phyloP scores from a whole-genome alignment of 1,140 invertebrate genomes.

The Patella vulgata region DNA sequence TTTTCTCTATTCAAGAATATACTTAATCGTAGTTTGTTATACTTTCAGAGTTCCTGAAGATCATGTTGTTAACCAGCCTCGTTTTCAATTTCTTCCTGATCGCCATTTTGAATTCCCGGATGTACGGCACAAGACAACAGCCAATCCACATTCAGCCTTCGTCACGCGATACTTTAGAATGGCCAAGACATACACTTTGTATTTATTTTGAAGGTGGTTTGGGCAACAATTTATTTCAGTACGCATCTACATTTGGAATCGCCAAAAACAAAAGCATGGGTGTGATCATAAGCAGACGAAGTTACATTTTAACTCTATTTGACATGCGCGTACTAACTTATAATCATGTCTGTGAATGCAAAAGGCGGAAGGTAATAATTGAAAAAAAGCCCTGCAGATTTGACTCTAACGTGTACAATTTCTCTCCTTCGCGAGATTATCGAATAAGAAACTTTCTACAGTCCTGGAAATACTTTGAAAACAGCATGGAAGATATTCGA shows the following conservation, averaged over 20 bases:
- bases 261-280: slow-evolving; percentile 17
- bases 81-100: no score
- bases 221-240: slow-evolving; percentile 38
- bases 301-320: slow-evolving; percentile 4
- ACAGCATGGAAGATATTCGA: slow-evolving; percentile 12
- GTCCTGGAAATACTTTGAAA: slow-evolving; percentile 37
- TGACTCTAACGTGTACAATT: slow-evolving; percentile 13
- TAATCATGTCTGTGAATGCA: not conserved
- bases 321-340: slow-evolving; percentile 11
- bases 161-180: no score
- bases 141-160: no score
- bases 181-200: slow-evolving; percentile 1
- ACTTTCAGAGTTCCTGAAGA: no score
- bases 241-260: slow-evolving; percentile 31
- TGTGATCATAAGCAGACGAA: not conserved
- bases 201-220: slow-evolving; percentile 20
- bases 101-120: no score
- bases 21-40: no score
- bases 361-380: not conserved
- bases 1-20: no score
- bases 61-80: no score
- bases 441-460: slow-evolving; percentile 27
- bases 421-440: slow-evolving; percentile 12
- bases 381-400: slow-evolving; percentile 17
- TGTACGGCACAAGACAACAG: no score